These are phyloP conservation scores for Brenthis hecate DNA, from an alignment of 2,888 invertebrate species.

Conservation along the genomic window DNA sequence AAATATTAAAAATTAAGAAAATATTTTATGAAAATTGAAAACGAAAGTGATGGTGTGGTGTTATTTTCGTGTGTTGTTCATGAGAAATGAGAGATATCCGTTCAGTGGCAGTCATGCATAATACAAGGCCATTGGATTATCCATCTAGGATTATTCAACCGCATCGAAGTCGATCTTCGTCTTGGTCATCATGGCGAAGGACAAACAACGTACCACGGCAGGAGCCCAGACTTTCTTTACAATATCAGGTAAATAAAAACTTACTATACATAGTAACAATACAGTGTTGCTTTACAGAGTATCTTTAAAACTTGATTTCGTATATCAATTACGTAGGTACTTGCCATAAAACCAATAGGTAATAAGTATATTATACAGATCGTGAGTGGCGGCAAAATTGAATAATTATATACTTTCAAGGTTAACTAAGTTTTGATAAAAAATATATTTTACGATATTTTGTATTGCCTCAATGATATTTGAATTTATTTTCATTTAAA, in stretches of 20 bases:
- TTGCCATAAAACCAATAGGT: not conserved
- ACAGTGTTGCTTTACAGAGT: not conserved
- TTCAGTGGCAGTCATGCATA: conserved; percentile 61
- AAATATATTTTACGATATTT: no score
- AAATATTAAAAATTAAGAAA: conserved; percentile 27
- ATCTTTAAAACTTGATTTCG: not conserved
- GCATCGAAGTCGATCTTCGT: conserved; percentile 65
- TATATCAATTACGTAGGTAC: conserved; percentile 1
- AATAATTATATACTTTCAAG: no score
- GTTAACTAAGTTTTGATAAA: no score
- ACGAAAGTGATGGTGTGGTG: conserved; percentile 62
- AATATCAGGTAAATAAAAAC: conserved; percentile 58
- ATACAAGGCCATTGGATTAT: conserved; percentile 58
- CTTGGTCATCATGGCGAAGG: conserved; percentile 63
- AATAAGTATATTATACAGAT: no score
- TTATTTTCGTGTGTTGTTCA: conserved; percentile 43
- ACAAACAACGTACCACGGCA: conserved; percentile 55
- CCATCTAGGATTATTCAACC: conserved; percentile 46
- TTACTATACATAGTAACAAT: no score
- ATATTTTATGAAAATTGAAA: conserved; percentile 1
- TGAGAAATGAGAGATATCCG: conserved; percentile 67
- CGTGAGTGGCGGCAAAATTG: no score
- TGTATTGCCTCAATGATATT: no score
- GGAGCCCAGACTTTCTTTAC: conserved; percentile 71
- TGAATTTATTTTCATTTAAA: no score